Base-by-base conservation (phyloP, 1,140 invertebrate species). In the Diachasma alloeum region DNA sequence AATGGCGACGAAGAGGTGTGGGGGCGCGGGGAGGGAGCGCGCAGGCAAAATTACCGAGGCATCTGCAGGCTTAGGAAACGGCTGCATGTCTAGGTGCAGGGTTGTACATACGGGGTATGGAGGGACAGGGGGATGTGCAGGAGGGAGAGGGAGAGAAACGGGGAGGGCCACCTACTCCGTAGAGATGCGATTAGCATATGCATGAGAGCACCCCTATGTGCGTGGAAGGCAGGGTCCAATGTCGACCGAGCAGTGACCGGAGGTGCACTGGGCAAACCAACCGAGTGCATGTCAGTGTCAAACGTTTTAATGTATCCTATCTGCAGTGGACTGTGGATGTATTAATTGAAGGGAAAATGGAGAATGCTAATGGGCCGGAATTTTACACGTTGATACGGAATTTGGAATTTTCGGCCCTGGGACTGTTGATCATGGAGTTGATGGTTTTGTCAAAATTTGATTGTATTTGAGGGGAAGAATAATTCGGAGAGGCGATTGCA, bases 181-280 rank as follows among this genome's bases (percentile, higher is more conserved):
- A 37, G 72, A 74, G 72, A 86, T 86, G 85, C 83, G 81, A 86
- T 86, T 87, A 86, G 83, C 85, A 86, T 87, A 86, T 85, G 84
- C 80, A 87, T 86, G 83, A 87, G 84, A 78, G 81, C 80, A 82
- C 79, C 77, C 76, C 79, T 63, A 74, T 79, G 78, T 77, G 77
- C 59, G 59, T 63, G 6, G 59, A 63, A 63, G 59, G 24, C 11
- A 63, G 59, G 59, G 59, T 8, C 22, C 59, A 63, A 63, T 63
- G 59, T 63, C 59, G 22, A 31, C 24, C 59, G 59, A 63, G 59
- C 59, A 63, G 59, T 63, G 59, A 63, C 59, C 59, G 59, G 59
- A 63, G 59, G 59, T 63, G 59, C 24, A 31, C 59, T 63, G 59
- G 24, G 22, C 59, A 63, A 63, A 63, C n/a, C 22, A 17, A 74